Conservation (phyloP, 2,113 vertebrate genomes). For the Toxostoma redivivum region DNA sequence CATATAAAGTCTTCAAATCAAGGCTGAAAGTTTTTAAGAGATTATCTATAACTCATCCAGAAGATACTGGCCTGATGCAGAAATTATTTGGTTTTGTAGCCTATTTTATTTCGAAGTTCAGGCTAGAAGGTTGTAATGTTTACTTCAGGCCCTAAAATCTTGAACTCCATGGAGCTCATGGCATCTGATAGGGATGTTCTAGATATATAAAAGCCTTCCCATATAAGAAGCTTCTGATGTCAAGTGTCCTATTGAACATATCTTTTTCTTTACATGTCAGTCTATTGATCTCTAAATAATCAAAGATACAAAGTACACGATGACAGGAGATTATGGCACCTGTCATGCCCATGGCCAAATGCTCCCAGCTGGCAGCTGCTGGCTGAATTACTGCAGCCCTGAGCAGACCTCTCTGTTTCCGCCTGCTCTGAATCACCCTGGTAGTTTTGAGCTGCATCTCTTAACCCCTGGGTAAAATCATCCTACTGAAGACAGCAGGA, state of each 20-base stretch:
- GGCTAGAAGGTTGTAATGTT: not conserved
- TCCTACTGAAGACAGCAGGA: not conserved
- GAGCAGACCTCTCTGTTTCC: not conserved
- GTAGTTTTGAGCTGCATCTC: not conserved
- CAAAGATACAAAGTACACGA: not conserved
- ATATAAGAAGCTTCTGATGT: not conserved
- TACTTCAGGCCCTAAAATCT: not conserved
- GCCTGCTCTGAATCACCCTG: not conserved
- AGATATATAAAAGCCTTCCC: not conserved
- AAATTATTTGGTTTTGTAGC: not conserved
- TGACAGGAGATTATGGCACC: not conserved
- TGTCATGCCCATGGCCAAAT: not conserved
- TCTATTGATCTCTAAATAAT: not conserved
- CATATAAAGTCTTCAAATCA: slow-evolving; percentile 2
- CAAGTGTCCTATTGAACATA: not conserved
- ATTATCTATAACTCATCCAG: not conserved
- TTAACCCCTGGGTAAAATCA: not conserved
- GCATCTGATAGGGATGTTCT: not conserved
- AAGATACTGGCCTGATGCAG: not conserved
- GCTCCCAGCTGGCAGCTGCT: not conserved
- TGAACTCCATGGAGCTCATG: not conserved
- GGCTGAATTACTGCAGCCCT: not conserved
- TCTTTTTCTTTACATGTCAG: not conserved
- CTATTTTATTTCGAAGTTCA: not conserved
- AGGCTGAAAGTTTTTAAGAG: not conserved